These are phyloP conservation scores for Torymus texanus DNA, from an alignment of 2,888 invertebrate genomes.

Conservation along the genomic window DNA sequence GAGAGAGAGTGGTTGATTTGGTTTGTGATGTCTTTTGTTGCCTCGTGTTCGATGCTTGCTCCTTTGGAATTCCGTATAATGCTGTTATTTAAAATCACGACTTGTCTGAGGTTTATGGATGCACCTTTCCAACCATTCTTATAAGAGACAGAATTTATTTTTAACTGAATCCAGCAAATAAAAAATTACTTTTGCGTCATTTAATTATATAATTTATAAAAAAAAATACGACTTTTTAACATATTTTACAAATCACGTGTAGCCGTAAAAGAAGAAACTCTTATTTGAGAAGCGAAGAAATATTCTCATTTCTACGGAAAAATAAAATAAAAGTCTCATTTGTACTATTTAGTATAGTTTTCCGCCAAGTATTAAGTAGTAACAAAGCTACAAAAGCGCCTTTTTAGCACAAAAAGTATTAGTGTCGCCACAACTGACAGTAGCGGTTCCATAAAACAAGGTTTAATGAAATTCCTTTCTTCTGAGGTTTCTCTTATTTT, in stretches of 20 bases:
- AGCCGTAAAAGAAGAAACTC: neutral
- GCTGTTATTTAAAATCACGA: neutral
- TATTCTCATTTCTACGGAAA: too few species aligned
- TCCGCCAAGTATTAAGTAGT: slow-evolving; percentile 2
- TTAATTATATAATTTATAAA: too few species aligned
- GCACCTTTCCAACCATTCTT: too few species aligned
- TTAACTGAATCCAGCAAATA: too few species aligned
- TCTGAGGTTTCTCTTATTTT: too few species aligned
- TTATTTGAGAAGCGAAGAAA: neutral
- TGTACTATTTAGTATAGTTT: neutral
- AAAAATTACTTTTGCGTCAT: too few species aligned
- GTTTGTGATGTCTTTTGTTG: slow-evolving; percentile 3
- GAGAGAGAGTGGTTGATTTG: slow-evolving; percentile 10
- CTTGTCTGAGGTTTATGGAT: too few species aligned
- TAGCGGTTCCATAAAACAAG: neutral
- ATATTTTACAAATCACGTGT: slow-evolving; percentile 4
- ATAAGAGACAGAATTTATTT: too few species aligned
- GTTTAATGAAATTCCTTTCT: too few species aligned
- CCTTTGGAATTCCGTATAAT: neutral
- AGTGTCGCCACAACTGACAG: neutral
- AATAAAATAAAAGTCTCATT: too few species aligned
- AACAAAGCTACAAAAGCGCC: neutral
- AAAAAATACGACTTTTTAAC: too few species aligned
- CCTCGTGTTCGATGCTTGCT: neutral
- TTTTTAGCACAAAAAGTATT: neutral